Percentiles rank a stretch among this genome's conserved stretches.
Conservation (phyloP, 2,888 invertebrate species). For the Orchestes rusci region DNA sequence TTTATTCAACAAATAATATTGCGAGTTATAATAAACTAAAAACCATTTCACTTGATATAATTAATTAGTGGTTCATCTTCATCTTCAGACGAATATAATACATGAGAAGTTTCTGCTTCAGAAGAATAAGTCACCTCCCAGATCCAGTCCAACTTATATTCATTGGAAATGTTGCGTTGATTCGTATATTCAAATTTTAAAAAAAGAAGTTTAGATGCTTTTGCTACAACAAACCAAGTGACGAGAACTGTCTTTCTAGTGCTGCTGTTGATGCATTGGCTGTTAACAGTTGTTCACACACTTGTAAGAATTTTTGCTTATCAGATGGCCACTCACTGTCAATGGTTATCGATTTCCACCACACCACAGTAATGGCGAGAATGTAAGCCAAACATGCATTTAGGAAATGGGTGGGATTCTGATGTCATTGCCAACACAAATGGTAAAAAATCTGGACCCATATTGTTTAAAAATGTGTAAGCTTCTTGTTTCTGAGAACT, state of each 20-base stretch:
- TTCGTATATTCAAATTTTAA: no score
- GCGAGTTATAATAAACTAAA: no score
- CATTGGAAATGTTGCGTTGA: no score
- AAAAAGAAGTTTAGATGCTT: slow-evolving; percentile 5
- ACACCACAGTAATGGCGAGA: slow-evolving; percentile 7
- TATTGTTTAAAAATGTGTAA: not conserved
- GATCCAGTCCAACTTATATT: no score
- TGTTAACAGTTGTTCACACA: slow-evolving; percentile 1
- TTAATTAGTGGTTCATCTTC: no score
- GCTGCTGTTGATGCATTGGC: slow-evolving; percentile 5
- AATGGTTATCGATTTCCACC: slow-evolving; percentile 7
- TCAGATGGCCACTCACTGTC: slow-evolving; percentile 1
- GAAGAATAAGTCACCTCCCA: no score
- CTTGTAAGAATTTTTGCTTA: slow-evolving; percentile 1
- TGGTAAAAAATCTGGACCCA: slow-evolving; percentile 4
- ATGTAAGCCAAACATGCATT: slow-evolving; percentile 6
- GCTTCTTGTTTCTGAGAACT: slow-evolving; percentile 1
- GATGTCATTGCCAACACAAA: slow-evolving; percentile 2
- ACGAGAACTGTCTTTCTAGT: slow-evolving; percentile 3
- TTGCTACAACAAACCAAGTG: slow-evolving; percentile 1
- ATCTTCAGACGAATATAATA: no score
- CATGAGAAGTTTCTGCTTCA: no score
- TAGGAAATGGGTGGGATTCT: slow-evolving; percentile 1
- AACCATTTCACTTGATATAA: no score
- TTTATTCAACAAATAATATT: no score